Percentiles rank a stretch among this genome's conserved stretches.
phyloP scores from a whole-genome alignment of 2,888 invertebrate species.

The Abscondita cerata region DNA sequence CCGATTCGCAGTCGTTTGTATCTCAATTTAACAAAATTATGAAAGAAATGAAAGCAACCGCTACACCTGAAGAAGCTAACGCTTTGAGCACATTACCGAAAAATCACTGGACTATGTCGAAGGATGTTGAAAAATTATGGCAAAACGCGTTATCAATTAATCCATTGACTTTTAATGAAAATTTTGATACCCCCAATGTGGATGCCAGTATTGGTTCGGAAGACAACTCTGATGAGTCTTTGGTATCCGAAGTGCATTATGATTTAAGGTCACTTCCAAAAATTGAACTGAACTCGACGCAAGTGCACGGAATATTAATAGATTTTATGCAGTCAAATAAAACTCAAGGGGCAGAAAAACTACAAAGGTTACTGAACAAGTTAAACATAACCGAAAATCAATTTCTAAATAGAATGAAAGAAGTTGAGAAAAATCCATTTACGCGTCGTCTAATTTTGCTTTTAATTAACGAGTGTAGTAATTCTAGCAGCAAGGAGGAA shows the following conservation, averaged over 20 bases:
- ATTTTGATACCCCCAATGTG: constrained; percentile 50
- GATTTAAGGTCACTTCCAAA: constrained; percentile 57
- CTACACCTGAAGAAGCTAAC: not conserved
- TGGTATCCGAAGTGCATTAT: constrained; percentile 52
- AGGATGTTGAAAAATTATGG: constrained; percentile 66
- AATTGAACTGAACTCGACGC: constrained; percentile 50
- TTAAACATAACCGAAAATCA: constrained; percentile 78
- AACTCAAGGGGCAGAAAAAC: constrained; percentile 72
- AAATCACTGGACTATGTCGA: constrained; percentile 54
- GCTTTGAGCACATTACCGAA: constrained; percentile 42
- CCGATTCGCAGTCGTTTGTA: constrained; percentile 74
- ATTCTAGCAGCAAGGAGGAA: constrained; percentile 57
- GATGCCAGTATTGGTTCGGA: constrained; percentile 19
- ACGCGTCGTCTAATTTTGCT: constrained; percentile 76
- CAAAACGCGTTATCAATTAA: constrained; percentile 74
- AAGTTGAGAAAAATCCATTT: constrained; percentile 78
- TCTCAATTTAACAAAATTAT: constrained; percentile 62
- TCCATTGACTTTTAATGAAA: constrained; percentile 75
- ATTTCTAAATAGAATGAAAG: constrained; percentile 81
- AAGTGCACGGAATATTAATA: constrained; percentile 54
- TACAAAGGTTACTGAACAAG: constrained; percentile 78
- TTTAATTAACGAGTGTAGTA: constrained; percentile 77
- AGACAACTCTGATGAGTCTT: constrained; percentile 24
- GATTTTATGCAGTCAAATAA: constrained; percentile 67
- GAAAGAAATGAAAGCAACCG: constrained; percentile 46